Evolutionary conservation across 1,140 invertebrate genomes (phyloP).

Genomic region (Coelopa frigida): DNA sequence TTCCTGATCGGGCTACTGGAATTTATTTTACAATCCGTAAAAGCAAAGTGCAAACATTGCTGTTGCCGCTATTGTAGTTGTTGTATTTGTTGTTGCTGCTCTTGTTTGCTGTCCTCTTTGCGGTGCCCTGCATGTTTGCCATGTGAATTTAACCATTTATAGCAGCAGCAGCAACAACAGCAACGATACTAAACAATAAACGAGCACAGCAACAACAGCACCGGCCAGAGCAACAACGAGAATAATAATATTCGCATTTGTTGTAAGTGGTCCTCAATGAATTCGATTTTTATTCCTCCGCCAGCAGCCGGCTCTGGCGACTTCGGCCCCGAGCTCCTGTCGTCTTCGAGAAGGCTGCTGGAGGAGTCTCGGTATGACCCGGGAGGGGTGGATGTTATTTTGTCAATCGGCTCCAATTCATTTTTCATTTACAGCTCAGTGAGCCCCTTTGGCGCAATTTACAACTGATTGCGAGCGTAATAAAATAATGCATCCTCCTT

Average conservation of each 20-base stretch:
- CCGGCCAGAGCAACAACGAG: neutral
- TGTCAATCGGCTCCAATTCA: constrained; percentile 32
- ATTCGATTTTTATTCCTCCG: too few relatives aligned
- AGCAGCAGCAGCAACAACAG: constrained; percentile 16
- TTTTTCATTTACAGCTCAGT: constrained; percentile 34
- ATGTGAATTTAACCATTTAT: constrained; percentile 8
- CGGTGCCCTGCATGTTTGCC: constrained; percentile 7
- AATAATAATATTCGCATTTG: constrained; percentile 41
- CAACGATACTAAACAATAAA: neutral
- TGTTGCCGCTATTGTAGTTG: constrained; percentile 12
- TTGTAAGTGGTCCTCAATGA: constrained; percentile 41
- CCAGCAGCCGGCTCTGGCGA: too few relatives aligned
- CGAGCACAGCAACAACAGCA: constrained; percentile 18
- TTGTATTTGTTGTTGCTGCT: constrained; percentile 2
- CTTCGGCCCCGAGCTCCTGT: too few relatives aligned
- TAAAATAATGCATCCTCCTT: too few relatives aligned
- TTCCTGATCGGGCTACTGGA: constrained; percentile 35
- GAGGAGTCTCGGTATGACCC: too few relatives aligned
- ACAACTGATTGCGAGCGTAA: too few relatives aligned
- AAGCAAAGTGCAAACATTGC: constrained; percentile 38
- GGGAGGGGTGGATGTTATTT: too few relatives aligned
- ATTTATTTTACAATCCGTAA: constrained; percentile 33
- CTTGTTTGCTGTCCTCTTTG: neutral
- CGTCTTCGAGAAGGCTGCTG: too few relatives aligned
- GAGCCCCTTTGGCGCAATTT: constrained; percentile 9